Base-by-base conservation (phyloP, 2,113 vertebrate species). In the Phaethon lepturus region DNA sequence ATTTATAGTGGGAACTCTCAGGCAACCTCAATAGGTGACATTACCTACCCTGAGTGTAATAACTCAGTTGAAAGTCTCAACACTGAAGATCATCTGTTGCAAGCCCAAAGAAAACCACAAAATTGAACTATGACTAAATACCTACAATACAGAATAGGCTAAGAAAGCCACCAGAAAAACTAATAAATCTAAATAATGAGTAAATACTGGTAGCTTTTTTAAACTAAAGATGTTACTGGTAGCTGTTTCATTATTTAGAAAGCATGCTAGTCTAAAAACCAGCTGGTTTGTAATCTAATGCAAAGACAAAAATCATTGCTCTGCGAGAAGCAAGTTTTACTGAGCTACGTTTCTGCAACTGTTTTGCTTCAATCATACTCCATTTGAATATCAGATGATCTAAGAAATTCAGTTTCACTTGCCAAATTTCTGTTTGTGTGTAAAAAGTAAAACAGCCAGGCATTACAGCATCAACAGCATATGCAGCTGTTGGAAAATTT, bases 401-500 rank as follows among this genome's bases (percentile, higher is more conserved):
- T 58, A 74, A 74, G n/a, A 77, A 92, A 78, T n/a, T 72, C 69
- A n/a, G 33, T 74, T 77, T 71, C 64, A 15, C 60, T 94, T 71
- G 64, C 64, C 95, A 93, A 77, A 50, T 93, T 91, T 94, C 60
- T 93, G 60, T 94, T 90, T 90, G 47, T 80, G 72, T 62, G 63
- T 64, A n/a, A 58, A 40, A 84, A 91, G 68, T 45, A 74, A 71
- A 93, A 13, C 55, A 95, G 68, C 29, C 73, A 85, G 77, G 77
- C 73, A 25, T 3, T 81, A 72, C 69, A 95, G 85, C 69, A 90
- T 17, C 95, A 92, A 92, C 81, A 97, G 90, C 6, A 7, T 49
- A 25, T 92, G 85, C 4, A 16, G 77, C 56, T 71, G 44, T 63
- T 90, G 92, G 69, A 92, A 76, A 82, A 45, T 26, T 82, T 75